Base-by-base conservation (phyloP, 2,113 vertebrate species). In the Fulica atra region DNA sequence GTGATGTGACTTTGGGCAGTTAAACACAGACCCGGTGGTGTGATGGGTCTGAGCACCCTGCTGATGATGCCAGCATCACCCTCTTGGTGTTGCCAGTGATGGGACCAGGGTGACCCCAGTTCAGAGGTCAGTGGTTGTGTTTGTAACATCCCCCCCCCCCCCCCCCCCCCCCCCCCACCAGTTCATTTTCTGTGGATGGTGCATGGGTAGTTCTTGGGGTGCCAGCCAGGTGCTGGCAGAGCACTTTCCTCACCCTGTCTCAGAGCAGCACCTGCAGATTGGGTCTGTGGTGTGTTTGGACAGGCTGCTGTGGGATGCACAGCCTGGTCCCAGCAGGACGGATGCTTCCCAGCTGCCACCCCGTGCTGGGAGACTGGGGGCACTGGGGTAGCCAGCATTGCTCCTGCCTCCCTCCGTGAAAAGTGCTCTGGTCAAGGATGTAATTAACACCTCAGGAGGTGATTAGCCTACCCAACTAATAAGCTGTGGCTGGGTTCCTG, bases 331-430 rank as follows among this genome's bases (percentile, higher is more conserved):
- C 86, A 89, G 83, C 1, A 23, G 92, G 93, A 97, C 97, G 98
- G 98, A 98, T 98, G 98, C 97, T 95, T 90, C 97, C 97, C 98
- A 97, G 98, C 97, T 93, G 76, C 31, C n/a, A 40, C 97, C 98
- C 98, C 63, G 59, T 66, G 38, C 93, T 86, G 38, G 78, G 89
- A 87, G 95, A 18, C 50, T 18, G 1, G 42, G 11, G 23, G 42
- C 1, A 6, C 33, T 0, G 5, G 73, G 88, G 66, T n/a, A 38
- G 86, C 36, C 25, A 89, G 95, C 96, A 78, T 94, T 95, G 66
- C 73, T 76, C 77, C 97, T 94, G 94, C 85, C 96, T 94, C 86
- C 33, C 90, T 88, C 95, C 93, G 77, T 92, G 93, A 84, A 69
- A 70, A 94, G 95, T n/a, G n/a, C 65, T 24, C 4, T 0, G 74